phyloP scores from a whole-genome alignment of 2,113 vertebrate genomes.

The Telmatochromis brachygnathus region DNA sequence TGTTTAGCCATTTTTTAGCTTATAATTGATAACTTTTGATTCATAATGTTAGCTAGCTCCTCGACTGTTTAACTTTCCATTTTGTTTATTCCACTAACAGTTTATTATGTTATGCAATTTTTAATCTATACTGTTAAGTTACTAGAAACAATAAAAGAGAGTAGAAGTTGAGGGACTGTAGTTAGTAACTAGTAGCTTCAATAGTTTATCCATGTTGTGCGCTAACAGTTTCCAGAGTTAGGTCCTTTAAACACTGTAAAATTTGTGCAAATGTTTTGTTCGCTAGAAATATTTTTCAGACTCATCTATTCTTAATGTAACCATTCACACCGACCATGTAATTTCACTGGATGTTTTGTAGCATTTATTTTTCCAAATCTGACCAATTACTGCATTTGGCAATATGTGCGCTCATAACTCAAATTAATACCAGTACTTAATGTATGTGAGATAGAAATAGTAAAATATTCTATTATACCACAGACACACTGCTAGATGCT shows the following conservation, averaged over 20 bases:
- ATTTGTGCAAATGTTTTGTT: background rate
- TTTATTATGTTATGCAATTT: background rate
- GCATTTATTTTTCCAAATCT: background rate
- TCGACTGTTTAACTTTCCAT: background rate
- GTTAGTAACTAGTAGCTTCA: background rate
- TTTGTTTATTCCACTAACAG: background rate
- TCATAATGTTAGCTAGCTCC: background rate
- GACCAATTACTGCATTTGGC: background rate
- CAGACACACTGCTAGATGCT: background rate
- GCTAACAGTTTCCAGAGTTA: background rate
- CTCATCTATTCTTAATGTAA: background rate
- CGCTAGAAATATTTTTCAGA: background rate
- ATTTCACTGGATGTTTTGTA: background rate
- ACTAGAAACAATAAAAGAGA: background rate
- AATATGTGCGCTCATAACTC: background rate
- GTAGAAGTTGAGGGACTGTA: background rate
- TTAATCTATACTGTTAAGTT: background rate
- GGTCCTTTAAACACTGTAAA: background rate
- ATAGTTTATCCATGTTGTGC: background rate
- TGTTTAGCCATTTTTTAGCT: background rate
- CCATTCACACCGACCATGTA: background rate
- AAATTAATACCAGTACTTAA: background rate
- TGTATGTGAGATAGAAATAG: background rate
- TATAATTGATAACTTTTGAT: accelerated
- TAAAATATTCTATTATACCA: background rate